These are phyloP conservation scores for Lasioglossum figueresi DNA, from an alignment of 2,888 invertebrate species.

Conservation along the genomic window DNA sequence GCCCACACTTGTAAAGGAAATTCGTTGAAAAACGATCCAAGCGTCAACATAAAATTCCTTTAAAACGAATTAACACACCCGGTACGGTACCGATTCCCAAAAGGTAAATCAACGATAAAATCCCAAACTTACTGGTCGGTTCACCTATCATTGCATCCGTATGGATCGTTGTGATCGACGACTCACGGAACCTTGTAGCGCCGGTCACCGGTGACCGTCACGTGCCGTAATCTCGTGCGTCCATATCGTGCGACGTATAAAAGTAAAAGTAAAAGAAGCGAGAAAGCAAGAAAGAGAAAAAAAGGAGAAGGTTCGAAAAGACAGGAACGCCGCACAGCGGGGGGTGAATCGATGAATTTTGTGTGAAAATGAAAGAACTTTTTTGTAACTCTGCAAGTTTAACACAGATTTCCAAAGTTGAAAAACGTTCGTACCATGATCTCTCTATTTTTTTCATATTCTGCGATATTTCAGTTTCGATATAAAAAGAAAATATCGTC, in stretches of 20 bases:
- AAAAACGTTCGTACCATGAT: no score
- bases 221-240: neutral
- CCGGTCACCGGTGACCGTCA: conserved; percentile 1
- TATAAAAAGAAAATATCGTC: no score
- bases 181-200: neutral
- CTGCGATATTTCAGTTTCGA: no score
- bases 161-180: neutral
- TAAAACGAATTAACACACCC: neutral
- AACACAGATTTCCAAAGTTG: no score
- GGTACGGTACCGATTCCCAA: neutral
- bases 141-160: neutral
- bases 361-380: no score
- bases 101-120: neutral
- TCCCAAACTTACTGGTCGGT: neutral
- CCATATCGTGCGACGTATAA: neutral
- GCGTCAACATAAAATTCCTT: no score
- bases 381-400: no score
- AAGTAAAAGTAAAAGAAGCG: neutral
- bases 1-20: no score
- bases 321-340: neutral
- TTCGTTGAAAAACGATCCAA: no score
- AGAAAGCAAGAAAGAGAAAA: neutral
- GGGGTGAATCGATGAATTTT: no score
- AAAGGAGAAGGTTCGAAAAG: neutral
- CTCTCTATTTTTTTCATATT: no score